These are phyloP conservation scores for Griposia aprilina DNA, from an alignment of 2,888 invertebrate species.

Conservation along the genomic window DNA sequence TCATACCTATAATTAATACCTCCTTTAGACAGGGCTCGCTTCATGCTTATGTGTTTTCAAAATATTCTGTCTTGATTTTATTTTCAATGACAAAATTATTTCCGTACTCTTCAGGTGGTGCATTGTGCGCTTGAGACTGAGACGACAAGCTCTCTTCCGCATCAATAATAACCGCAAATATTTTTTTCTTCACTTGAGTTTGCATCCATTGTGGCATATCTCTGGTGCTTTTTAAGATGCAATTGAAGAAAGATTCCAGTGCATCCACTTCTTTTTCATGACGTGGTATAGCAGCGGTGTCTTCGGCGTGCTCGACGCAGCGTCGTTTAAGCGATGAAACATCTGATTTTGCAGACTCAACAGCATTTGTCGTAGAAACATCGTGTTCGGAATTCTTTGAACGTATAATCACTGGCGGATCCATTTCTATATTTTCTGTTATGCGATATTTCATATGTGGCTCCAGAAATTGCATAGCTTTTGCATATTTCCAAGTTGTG, in stretches of 20 bases:
- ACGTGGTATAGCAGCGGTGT: constrained; percentile 47
- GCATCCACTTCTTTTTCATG: constrained; percentile 76
- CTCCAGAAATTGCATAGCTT: constrained; percentile 87
- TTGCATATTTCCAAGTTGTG: constrained; percentile 88
- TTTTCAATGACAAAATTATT: constrained; percentile 70
- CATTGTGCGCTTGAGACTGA: constrained; percentile 68
- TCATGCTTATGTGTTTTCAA: constrained; percentile 69
- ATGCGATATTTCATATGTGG: constrained; percentile 88
- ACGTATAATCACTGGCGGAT: constrained; percentile 67
- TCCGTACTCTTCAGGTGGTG: constrained; percentile 45
- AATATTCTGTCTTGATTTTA: constrained; percentile 82
- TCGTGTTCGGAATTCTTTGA: constrained; percentile 77
- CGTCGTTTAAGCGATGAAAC: constrained; percentile 71
- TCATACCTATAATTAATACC: neutral
- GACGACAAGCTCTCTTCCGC: constrained; percentile 82
- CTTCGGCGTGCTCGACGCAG: constrained; percentile 67
- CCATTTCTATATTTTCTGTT: constrained; percentile 85
- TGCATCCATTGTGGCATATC: constrained; percentile 87
- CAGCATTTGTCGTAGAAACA: constrained; percentile 76
- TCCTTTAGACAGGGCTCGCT: neutral
- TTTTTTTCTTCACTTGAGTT: constrained; percentile 87
- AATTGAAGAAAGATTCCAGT: constrained; percentile 84
- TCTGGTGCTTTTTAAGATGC: constrained; percentile 83
- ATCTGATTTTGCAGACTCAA: constrained; percentile 64
- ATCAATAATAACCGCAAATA: constrained; percentile 86